Evolutionary conservation across 2,888 invertebrate genomes (phyloP).

Genomic region (Mechanitis mazaeus): DNA sequence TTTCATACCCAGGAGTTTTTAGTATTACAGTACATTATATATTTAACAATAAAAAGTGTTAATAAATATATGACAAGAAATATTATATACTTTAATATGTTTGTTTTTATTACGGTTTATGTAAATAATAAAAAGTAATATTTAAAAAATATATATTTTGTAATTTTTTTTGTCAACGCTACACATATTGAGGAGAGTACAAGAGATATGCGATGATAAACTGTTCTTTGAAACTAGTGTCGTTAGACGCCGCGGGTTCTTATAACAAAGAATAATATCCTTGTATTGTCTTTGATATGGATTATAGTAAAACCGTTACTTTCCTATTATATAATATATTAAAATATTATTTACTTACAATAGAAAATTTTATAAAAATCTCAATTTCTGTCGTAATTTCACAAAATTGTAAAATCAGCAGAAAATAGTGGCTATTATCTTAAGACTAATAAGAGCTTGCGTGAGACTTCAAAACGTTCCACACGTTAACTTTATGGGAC

Average conservation of each 20-base stretch:
- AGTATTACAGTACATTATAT: too few relatives aligned
- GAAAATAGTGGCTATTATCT: too few relatives aligned
- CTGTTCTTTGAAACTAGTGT: slow-evolving; percentile 60
- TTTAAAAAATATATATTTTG: not conserved
- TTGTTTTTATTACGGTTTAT: too few relatives aligned
- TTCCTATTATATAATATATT: not conserved
- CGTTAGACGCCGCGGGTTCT: slow-evolving; percentile 49
- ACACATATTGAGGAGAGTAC: slow-evolving; percentile 45
- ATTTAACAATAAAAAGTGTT: too few relatives aligned
- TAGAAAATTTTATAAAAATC: too few relatives aligned
- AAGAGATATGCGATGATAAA: slow-evolving; percentile 56
- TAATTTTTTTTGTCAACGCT: slow-evolving; percentile 40
- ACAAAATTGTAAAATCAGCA: too few relatives aligned
- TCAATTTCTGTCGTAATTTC: too few relatives aligned
- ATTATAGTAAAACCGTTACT: not conserved
- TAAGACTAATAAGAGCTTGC: too few relatives aligned
- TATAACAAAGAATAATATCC: slow-evolving; percentile 22
- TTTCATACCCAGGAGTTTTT: not conserved
- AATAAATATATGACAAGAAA: not conserved
- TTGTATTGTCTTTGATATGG: slow-evolving; percentile 6
- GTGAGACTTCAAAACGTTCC: too few relatives aligned
- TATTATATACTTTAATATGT: not conserved
- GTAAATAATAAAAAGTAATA: too few relatives aligned
- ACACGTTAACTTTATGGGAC: too few relatives aligned
- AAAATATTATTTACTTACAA: not conserved